Base-by-base conservation (phyloP, 2,888 invertebrate genomes). In the Oligia fasciuncula region DNA sequence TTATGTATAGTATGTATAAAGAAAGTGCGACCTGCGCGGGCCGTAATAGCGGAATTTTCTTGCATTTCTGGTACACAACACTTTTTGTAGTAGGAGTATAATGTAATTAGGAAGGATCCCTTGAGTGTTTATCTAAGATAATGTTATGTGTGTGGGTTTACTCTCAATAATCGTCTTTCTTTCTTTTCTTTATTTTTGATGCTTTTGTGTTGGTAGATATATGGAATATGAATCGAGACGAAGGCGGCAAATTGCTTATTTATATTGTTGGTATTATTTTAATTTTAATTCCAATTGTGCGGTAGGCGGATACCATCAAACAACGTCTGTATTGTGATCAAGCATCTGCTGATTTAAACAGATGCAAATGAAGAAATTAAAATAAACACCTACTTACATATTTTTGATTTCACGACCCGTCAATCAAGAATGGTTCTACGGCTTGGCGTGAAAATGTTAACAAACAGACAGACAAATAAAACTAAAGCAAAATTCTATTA, bases 91-190 rank as follows among this genome's bases (percentile, higher is more conserved):
- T 71, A 62, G 35, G n/a, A 46, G 63, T 71, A 40, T 51, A 62
- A 51, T 43, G 62, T 74, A 83, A 88, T 86, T 70, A 86, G 65
- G 62, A 73, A 86, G 65, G 67, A 70, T 63, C 62, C 29, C 54
- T 80, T 75, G 57, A 62, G 62, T 49, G 65, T 80, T 57, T 77
- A 75, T 76, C 63, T 23, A 43, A 70, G 40, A 57, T 63, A 73
- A 69, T 51, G 46, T 66, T 51, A 51, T 54, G 40, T 65, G 63
- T 71, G 71, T 66, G 23, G 70, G 69, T 29, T 68, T 65, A 40
- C 9, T 57, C n/a, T 51, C 2, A 14, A 63, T 43, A 17, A 51
- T 17, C 5, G 17, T 1, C 51, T 51, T 17, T 51, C 19, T 54
- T 54, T 54, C 4, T 49, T 4, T 49, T 49, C 43, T 57, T 76